Evolutionary conservation across 2,797 vertebrate species (phyloP), one percentile per base, ranked within the genome.

Genomic region (Clarias platycephalus): DNA sequence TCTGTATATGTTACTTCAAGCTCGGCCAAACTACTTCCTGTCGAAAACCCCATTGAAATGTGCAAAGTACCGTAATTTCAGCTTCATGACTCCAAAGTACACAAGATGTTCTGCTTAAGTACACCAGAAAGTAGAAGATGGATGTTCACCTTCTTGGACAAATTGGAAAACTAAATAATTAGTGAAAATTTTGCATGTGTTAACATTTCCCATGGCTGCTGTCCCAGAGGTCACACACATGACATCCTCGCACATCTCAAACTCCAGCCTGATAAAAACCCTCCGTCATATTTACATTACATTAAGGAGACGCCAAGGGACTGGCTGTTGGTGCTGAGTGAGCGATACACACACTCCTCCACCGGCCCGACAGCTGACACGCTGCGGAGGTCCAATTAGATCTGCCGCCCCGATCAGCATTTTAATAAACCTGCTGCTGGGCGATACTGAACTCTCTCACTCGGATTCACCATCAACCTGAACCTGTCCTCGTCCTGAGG

Each of bases 341-440:
- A 74, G 84, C 34, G 37, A 53, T 67, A 63, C 16, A 28, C 63
- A 37, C n/a, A n/a, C n/a, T n/a, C n/a, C 79, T 58, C 40, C 44
- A 24, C 68, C 67, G 8, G 28, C 22, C 16, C 18, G 49, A 77
- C 31, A 58, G 18, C 68, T 76, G 74, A 68, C 67, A 70, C 53
- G 74, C 34, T 55, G 80, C 68, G 74, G 72, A 67, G 58, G 37
- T 83, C 77, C 37, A 71, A 63, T 87, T 81, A 77, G 64, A 71
- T 78, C 55, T 82, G 53, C 66, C 49, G 57, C 18, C 37, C 84
- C 63, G 55, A 64, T 78, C 84, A 82, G 80, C 63, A 79, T 71
- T 86, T 66, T 72, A 86, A 86, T 60, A 20, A 85, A 63, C 40
- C 44, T 20, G 24, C 68, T 64, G 28, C 60, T 44, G 49, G 31